phyloP scores from a whole-genome alignment of 2,888 invertebrate genomes.

The Blera fallax region DNA sequence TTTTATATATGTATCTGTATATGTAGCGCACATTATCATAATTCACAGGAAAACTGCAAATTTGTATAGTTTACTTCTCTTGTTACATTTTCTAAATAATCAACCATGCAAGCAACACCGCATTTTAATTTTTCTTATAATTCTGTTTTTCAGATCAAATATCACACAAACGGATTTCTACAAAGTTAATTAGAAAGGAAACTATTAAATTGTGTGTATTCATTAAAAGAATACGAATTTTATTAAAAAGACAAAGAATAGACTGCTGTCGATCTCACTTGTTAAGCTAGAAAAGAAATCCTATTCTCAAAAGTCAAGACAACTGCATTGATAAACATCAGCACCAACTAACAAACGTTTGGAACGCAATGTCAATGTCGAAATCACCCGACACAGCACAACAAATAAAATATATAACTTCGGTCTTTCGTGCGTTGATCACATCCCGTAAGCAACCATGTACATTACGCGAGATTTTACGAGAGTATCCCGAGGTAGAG shows the following conservation, averaged over 20 bases:
- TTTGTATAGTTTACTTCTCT: background rate
- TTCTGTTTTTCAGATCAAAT: background rate
- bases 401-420: slow-evolving; percentile 75
- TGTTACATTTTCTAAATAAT: background rate
- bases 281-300: background rate
- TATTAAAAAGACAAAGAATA: background rate
- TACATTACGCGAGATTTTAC: slow-evolving; percentile 80
- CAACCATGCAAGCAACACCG: background rate
- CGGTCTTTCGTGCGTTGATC: slow-evolving; percentile 78
- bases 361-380: slow-evolving; percentile 64
- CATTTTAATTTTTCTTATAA: background rate
- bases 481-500: slow-evolving; percentile 85
- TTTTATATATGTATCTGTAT: too few species aligned
- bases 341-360: background rate
- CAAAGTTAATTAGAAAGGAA: background rate
- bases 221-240: background rate
- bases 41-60: background rate
- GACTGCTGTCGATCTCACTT: background rate
- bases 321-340: background rate
- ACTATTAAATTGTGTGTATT: background rate
- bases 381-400: slow-evolving; percentile 72
- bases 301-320: background rate
- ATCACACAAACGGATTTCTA: background rate
- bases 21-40: background rate
- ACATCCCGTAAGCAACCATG: slow-evolving; percentile 79